These are phyloP conservation scores for Cochlearius cochlearius DNA, from an alignment of 2,113 vertebrate species.

Conservation along the genomic window DNA sequence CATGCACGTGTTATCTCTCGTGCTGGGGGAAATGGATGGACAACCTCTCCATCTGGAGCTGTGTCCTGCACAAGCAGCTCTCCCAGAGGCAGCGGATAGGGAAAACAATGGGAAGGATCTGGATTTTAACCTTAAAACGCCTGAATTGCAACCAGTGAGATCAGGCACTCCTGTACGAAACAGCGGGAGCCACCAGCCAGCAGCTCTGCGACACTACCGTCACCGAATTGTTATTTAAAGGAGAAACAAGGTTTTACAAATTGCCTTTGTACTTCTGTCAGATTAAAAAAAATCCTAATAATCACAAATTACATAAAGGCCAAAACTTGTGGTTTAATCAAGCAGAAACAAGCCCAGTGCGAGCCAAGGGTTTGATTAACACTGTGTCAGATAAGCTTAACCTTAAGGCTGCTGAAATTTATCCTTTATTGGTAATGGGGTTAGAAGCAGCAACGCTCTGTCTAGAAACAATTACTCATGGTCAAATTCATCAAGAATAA, in stretches of 20 bases:
- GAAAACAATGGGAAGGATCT: neutral
- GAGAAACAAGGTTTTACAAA: neutral
- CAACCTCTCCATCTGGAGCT: neutral
- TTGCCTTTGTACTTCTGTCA: neutral
- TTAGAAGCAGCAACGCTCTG: neutral
- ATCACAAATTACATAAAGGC: neutral
- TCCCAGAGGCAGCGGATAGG: neutral
- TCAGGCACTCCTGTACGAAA: neutral
- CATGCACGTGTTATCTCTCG: neutral
- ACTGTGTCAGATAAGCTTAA: neutral
- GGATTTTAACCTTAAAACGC: neutral
- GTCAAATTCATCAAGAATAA: neutral
- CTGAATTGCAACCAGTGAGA: neutral
- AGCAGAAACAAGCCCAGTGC: neutral
- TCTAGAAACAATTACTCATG: neutral
- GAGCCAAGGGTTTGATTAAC: neutral
- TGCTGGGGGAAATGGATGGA: neutral
- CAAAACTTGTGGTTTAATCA: neutral
- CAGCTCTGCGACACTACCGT: neutral
- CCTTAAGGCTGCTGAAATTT: neutral
- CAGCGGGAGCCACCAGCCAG: neutral
- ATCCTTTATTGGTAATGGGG: neutral
- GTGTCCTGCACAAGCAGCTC: neutral
- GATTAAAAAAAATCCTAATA: neutral
- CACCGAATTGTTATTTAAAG: fast-evolving